phyloP scores from a whole-genome alignment of 2,113 vertebrate species.

The Psilopsiagon aurifrons region DNA sequence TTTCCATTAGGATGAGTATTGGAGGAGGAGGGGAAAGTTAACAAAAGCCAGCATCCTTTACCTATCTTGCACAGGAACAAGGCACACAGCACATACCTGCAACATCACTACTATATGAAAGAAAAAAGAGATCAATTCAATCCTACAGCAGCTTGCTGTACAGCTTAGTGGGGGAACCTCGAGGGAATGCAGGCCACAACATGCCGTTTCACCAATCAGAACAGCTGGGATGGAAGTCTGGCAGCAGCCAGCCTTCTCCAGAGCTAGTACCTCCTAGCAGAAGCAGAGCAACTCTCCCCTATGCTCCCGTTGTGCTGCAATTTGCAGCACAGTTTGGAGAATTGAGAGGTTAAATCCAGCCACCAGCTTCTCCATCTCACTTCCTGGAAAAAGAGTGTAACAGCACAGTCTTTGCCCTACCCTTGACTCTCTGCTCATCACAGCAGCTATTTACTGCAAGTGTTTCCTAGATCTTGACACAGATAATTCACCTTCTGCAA shows the following conservation, averaged over 20 bases:
- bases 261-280: background rate
- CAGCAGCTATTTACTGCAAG: background rate
- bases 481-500: background rate
- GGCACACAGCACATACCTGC: background rate
- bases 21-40: background rate
- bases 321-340: background rate
- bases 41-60: background rate
- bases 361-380: background rate
- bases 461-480: background rate
- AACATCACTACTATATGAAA: background rate
- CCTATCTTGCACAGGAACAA: background rate
- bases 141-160: background rate
- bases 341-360: constrained; percentile 5
- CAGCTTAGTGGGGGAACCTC: background rate
- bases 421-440: background rate
- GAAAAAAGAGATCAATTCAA: background rate
- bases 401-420: background rate
- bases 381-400: background rate
- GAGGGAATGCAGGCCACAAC: constrained; percentile 23
- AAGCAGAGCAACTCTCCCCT: background rate
- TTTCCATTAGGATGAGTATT: background rate
- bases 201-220: background rate
- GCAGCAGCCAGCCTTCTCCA: constrained; percentile 10
- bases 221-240: constrained; percentile 23
- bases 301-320: background rate